phyloP scores from a whole-genome alignment of 2,113 vertebrate species.

The Campylorhamphus procurvoides region DNA sequence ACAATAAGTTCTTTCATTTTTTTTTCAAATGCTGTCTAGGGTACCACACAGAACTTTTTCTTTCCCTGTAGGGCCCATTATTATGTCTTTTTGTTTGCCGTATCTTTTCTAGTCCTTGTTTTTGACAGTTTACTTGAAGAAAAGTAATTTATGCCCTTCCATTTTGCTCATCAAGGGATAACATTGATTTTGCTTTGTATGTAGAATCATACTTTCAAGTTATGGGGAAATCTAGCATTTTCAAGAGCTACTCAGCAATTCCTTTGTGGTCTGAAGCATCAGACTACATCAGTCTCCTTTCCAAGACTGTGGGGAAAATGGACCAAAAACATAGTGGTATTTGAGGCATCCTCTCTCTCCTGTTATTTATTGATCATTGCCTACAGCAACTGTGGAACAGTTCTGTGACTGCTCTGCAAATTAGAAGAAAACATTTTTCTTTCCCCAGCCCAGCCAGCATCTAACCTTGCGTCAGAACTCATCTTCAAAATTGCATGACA shows the following conservation, averaged over 20 bases:
- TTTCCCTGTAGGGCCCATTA: neutral
- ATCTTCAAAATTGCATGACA: neutral
- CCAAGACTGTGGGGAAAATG: neutral
- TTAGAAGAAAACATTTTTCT: neutral
- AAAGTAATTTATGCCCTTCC: neutral
- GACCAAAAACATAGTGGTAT: neutral
- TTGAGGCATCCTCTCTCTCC: neutral
- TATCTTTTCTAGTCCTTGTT: neutral
- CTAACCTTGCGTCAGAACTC: neutral
- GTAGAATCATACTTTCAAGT: neutral
- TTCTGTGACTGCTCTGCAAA: neutral
- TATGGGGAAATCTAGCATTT: neutral
- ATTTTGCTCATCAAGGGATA: neutral
- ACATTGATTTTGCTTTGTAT: neutral
- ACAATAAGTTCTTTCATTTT: constrained; percentile 40
- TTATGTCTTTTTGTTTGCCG: neutral
- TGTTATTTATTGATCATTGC: neutral
- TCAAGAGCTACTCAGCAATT: neutral
- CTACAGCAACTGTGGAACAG: neutral
- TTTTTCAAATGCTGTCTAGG: neutral
- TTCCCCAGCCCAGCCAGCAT: neutral
- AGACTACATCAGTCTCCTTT: neutral
- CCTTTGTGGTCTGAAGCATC: neutral
- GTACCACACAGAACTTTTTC: constrained; percentile 26
- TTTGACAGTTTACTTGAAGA: neutral